Percentiles rank a stretch among this genome's conserved stretches.
These are phyloP conservation scores for Saimiri boliviensis DNA, from an alignment of 2,113 vertebrate genomes.

Conservation along the genomic window DNA sequence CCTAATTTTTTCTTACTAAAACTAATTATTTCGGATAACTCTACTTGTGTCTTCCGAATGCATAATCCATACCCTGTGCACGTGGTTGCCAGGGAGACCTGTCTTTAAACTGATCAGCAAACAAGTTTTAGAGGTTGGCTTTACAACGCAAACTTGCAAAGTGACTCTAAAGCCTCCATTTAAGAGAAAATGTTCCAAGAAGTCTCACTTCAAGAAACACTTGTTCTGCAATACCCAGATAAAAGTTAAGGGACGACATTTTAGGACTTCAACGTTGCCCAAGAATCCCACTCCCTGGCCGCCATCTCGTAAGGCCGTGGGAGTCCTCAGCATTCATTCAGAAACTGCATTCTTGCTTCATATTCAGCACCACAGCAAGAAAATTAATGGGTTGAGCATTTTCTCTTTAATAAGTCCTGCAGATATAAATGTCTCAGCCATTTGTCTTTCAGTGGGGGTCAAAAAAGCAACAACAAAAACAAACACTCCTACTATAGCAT, in stretches of 20 bases:
- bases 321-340: not conserved
- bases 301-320: not conserved
- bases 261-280: not conserved
- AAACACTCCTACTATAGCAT: not conserved
- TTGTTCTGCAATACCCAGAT: no score
- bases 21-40: not conserved
- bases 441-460: constrained; percentile 63
- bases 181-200: not conserved
- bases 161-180: not conserved
- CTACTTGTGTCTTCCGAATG: not conserved
- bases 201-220: not conserved
- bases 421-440: constrained; percentile 61
- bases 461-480: not conserved
- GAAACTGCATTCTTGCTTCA: constrained; percentile 26
- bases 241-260: not conserved
- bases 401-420: constrained; percentile 51
- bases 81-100: constrained; percentile 51
- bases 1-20: not conserved
- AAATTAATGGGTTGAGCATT: constrained; percentile 63
- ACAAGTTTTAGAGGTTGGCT: not conserved
- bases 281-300: not conserved
- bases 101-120: constrained; percentile 49
- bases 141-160: constrained; percentile 18
- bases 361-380: constrained; percentile 29
- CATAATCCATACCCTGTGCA: not conserved